These are phyloP conservation scores for Lanius ludovicianus DNA, from an alignment of 2,113 vertebrate genomes.

Conservation along the genomic window DNA sequence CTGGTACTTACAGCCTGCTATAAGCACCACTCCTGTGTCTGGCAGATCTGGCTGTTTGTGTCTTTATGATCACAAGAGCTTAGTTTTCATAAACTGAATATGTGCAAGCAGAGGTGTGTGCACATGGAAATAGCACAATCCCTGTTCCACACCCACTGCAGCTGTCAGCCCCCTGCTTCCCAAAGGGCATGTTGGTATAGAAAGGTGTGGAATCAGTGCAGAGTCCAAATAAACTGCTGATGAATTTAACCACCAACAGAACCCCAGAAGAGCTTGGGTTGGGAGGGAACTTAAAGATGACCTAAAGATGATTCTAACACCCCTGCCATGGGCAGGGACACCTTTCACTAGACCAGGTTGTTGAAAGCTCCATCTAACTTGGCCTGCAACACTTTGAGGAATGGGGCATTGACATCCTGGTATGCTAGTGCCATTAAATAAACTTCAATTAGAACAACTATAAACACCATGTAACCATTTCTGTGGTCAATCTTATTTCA, in stretches of 20 bases:
- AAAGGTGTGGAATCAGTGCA: background rate
- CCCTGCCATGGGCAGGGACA: accelerated
- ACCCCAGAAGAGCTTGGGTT: background rate
- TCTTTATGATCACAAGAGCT: background rate
- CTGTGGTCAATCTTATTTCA: background rate
- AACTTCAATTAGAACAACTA: background rate
- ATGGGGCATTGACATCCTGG: background rate
- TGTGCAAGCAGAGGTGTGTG: background rate
- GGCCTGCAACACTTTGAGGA: background rate
- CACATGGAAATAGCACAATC: accelerated
- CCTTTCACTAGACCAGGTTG: background rate
- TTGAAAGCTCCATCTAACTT: background rate
- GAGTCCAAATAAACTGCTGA: background rate
- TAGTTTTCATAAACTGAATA: background rate
- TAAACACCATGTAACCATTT: background rate
- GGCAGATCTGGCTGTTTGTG: background rate
- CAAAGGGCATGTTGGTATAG: accelerated
- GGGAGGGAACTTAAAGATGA: background rate
- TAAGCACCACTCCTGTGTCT: background rate
- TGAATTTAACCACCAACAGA: background rate
- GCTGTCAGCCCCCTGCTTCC: background rate
- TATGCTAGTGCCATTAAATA: background rate
- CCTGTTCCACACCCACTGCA: background rate
- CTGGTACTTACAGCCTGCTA: background rate
- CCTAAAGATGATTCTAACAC: background rate